Evolutionary conservation across 2,113 vertebrate genomes (phyloP), one percentile per base, ranked within the genome.

Genomic region (Campylomormyrus numenius): DNA sequence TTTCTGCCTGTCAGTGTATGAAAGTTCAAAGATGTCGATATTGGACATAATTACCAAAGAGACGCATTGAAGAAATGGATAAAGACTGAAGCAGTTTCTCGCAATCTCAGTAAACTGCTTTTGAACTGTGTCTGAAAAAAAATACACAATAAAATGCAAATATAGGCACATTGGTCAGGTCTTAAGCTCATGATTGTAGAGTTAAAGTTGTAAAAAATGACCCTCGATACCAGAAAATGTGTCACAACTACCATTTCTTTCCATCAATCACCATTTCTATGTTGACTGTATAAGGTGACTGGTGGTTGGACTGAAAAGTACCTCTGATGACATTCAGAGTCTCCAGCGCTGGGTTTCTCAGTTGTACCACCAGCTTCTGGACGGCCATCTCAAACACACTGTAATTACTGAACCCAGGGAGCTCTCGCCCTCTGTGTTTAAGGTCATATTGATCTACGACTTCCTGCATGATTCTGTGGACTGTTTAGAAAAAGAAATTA

Each of bases 301-400:
- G 1, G 39, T 42, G 24, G 31, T 5, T 10, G 39, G 27, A 62
- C 50, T 15, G 24, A 45, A 49, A n/a, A 42, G 85, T 89, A 91
- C 91, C 90, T 92, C 88, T 89, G 17, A 90, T 88, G 49, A 2
- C 3, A 1, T 17, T 89, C 7, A 93, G 88, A 27, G 89, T 89
- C 11, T 89, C 49, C 0, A 88, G 52, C 2, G 91, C 88, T 89
- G 91, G 90, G 1, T 15, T 42, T 21, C 39, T 87, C 9, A 92
- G 91, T 70, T 48, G 11, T 19, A 58, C 52, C 52, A 93, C 91
- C 52, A 91, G 89, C 2, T 19, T 62, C 42, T 93, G 92, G 21
- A 93, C 88, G n/a, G 92, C 24, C 49, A 4, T 85, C 56, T 93
- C 91, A 91, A 93, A 91, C 35, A 91, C 62, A 45, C 3, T 90